Evolutionary conservation across 2,113 vertebrate genomes (phyloP).

Genomic region (Eubucco bourcierii): DNA sequence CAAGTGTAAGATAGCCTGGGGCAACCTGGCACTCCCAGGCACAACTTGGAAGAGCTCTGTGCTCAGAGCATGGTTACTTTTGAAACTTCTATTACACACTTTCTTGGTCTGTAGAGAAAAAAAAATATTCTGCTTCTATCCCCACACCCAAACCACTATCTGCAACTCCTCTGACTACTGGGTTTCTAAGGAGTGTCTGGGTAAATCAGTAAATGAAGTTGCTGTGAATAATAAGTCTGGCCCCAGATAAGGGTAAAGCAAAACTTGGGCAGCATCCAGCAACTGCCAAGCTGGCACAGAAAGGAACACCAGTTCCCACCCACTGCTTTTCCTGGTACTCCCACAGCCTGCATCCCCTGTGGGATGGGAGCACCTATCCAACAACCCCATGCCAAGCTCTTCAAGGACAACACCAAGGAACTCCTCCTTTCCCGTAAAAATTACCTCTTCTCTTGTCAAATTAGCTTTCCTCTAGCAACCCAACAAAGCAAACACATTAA

Average conservation of each 20-base stretch:
- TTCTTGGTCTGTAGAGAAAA: neutral
- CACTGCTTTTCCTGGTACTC: constrained; percentile 40
- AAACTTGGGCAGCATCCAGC: constrained; percentile 72
- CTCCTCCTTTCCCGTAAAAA: neutral
- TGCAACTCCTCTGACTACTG: constrained; percentile 50
- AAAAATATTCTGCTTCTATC: neutral
- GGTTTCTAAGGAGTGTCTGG: constrained; percentile 72
- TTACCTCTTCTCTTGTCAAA: neutral
- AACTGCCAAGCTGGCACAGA: neutral
- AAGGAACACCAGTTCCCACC: constrained; percentile 55
- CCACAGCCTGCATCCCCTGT: neutral
- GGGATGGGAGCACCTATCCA: neutral
- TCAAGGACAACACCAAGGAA: neutral
- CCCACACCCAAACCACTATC: constrained; percentile 70
- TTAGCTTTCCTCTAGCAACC: neutral
- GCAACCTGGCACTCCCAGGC: constrained; percentile 38
- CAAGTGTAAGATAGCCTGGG: constrained; percentile 28
- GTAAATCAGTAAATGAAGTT: constrained; percentile 65
- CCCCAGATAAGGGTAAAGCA: constrained; percentile 70
- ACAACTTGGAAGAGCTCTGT: neutral
- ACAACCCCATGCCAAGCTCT: neutral
- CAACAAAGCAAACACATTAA: neutral
- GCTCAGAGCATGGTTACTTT: neutral
- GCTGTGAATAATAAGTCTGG: constrained; percentile 42
- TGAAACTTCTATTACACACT: constrained; percentile 18